phyloP scores from a whole-genome alignment of 2,888 invertebrate species.

The Brachyopa scutellaris region DNA sequence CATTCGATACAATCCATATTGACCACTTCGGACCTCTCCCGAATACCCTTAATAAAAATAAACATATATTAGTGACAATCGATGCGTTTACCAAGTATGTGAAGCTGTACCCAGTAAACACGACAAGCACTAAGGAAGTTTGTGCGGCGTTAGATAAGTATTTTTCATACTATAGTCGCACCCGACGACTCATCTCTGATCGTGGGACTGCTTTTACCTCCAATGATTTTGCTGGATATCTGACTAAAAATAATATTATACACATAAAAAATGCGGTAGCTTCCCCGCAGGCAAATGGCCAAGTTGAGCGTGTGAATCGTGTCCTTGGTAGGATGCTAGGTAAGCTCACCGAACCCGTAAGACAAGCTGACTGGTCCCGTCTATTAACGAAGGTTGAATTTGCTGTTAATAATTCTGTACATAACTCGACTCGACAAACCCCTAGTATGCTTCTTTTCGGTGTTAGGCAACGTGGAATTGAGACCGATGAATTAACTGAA shows the following conservation, averaged over 20 bases:
- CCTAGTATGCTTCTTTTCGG: constrained; percentile 9
- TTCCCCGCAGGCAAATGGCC: too few relatives aligned
- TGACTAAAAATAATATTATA: too few relatives aligned
- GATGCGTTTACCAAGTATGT: constrained; percentile 49
- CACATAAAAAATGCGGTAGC: too few relatives aligned
- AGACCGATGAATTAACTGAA: constrained; percentile 21
- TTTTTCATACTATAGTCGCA: constrained; percentile 55
- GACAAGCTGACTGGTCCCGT: too few relatives aligned
- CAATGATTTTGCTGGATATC: too few relatives aligned
- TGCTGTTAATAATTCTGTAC: constrained; percentile 16
- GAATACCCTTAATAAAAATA: constrained; percentile 33
- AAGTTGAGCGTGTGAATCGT: too few relatives aligned
- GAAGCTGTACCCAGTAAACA: constrained; percentile 25
- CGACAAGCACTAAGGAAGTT: constrained; percentile 40
- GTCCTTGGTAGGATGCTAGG: too few relatives aligned
- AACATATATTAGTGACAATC: constrained; percentile 33
- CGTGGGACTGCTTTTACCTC: constrained; percentile 1
- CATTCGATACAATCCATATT: constrained; percentile 76
- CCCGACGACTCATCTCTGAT: constrained; percentile 32
- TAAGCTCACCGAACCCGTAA: too few relatives aligned
- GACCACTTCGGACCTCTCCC: constrained; percentile 81
- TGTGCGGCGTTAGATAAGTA: constrained; percentile 52
- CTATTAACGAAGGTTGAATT: not conserved
- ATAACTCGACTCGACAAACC: constrained; percentile 3
- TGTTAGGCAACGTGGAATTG: constrained; percentile 14